These are phyloP conservation scores for Leuciscus waleckii DNA, from an alignment of 2,797 vertebrate genomes.

Conservation along the genomic window DNA sequence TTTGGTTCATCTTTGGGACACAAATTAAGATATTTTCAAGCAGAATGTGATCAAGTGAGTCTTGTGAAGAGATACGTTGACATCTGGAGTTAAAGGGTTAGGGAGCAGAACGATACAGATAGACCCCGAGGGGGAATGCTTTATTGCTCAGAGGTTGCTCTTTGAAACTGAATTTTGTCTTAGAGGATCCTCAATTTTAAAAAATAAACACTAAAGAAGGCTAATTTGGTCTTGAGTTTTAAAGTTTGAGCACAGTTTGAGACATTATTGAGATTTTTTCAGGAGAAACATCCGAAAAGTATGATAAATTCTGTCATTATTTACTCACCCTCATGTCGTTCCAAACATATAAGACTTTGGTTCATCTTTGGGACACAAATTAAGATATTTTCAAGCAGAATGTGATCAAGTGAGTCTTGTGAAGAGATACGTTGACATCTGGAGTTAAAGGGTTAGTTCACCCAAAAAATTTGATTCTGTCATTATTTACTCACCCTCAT, in stretches of 20 bases:
- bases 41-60: not conserved
- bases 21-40: not conserved
- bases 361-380: not conserved
- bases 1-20: not conserved
- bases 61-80: not conserved
- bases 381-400: not conserved
- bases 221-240: not conserved
- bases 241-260: not conserved
- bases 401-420: not conserved
- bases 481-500: not conserved
- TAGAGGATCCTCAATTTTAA: not conserved
- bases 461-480: rapidly evolving
- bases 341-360: not conserved
- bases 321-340: no score
- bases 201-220: not conserved
- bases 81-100: not conserved
- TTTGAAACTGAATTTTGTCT: conserved; percentile 40
- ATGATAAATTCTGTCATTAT: no score
- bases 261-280: not conserved
- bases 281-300: no score
- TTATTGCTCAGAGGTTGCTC: conserved; percentile 74
- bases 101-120: conserved; percentile 36
- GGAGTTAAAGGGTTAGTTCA: not conserved
- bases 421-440: not conserved
- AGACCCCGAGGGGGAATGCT: conserved; percentile 46